phyloP scores from a whole-genome alignment of 2,797 vertebrate species.

The Chiloscyllium punctatum region DNA sequence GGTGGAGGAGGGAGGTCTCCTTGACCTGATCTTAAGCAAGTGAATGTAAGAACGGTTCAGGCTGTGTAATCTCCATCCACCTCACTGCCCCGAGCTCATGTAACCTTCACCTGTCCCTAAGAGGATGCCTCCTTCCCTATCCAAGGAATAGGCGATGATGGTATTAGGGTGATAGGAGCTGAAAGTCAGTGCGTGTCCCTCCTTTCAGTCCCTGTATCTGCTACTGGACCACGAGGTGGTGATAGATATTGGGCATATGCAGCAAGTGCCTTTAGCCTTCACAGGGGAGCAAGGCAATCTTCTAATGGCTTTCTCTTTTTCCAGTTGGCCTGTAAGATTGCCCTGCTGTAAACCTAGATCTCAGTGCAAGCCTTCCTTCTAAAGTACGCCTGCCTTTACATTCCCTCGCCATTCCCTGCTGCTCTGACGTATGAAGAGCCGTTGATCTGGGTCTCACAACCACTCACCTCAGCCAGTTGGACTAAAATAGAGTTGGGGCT shows the following conservation, averaged over 20 bases:
- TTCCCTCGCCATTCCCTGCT: background rate
- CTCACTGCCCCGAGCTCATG: background rate
- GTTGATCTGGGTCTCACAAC: background rate
- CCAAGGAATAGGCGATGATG: constrained; percentile 32
- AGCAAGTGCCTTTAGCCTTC: background rate
- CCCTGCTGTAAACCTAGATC: background rate
- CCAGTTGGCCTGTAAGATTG: background rate
- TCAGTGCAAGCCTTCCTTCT: background rate
- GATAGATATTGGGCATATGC: background rate
- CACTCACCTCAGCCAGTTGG: background rate
- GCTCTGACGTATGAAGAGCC: background rate
- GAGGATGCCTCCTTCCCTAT: background rate
- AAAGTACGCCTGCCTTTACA: background rate
- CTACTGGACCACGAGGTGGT: background rate
- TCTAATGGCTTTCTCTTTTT: background rate
- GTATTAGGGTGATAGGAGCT: background rate
- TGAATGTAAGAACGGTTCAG: background rate
- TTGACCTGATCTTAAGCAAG: background rate
- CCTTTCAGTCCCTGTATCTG: accelerated
- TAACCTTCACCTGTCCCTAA: background rate
- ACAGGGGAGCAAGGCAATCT: background rate
- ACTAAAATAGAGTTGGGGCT: background rate
- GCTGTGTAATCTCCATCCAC: background rate
- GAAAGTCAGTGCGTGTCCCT: background rate
- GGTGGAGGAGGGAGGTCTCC: background rate